These are phyloP conservation scores for Colaptes auratus DNA, from an alignment of 2,113 vertebrate species.

Conservation along the genomic window DNA sequence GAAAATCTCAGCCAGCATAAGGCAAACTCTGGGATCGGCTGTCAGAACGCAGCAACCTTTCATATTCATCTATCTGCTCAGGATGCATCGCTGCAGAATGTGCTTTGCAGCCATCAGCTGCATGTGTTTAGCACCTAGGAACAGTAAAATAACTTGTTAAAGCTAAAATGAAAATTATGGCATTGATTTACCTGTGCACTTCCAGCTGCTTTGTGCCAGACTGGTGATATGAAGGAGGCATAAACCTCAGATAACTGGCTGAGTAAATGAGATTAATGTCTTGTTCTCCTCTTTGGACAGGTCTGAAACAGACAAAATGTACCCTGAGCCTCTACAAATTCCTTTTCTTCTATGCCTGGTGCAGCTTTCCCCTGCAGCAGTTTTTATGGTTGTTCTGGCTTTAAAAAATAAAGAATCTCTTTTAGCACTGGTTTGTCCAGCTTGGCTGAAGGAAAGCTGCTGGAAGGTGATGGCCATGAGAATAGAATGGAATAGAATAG, in stretches of 20 bases:
- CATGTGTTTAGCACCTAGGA: constrained; percentile 54
- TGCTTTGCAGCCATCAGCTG: constrained; percentile 61
- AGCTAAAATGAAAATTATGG: constrained; percentile 58
- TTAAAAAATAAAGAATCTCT: neutral
- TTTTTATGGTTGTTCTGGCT: neutral
- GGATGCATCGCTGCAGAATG: constrained; percentile 50
- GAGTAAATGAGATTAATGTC: constrained; percentile 54
- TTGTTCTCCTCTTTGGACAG: constrained; percentile 32
- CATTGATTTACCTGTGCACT: constrained; percentile 39
- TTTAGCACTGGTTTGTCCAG: neutral
- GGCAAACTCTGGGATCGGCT: constrained; percentile 56
- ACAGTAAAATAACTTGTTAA: constrained; percentile 65
- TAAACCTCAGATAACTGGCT: constrained; percentile 38
- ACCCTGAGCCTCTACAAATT: neutral
- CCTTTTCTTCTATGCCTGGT: neutral
- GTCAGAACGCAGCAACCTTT: constrained; percentile 61
- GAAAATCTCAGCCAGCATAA: constrained; percentile 63
- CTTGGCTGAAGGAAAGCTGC: neutral
- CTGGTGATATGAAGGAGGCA: constrained; percentile 23
- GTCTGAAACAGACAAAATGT: constrained; percentile 46
- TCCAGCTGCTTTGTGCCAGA: constrained; percentile 36
- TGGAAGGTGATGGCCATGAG: neutral
- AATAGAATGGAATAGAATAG: neutral
- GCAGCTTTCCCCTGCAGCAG: neutral
- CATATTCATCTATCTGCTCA: constrained; percentile 64